Base-by-base conservation (phyloP, 2,888 invertebrate species). In the Xestia c-nigrum region DNA sequence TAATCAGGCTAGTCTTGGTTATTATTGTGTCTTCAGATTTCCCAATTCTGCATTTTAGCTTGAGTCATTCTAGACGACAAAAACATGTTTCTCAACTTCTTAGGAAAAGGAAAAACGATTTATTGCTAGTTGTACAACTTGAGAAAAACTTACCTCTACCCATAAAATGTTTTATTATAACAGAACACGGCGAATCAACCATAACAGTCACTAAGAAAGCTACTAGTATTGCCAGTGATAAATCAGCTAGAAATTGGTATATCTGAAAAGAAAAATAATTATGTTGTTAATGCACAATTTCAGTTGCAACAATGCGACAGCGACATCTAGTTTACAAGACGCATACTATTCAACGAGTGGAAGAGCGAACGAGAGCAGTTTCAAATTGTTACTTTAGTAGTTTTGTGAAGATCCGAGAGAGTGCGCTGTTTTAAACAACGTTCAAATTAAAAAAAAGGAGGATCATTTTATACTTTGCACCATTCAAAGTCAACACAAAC, bases 181-280 rank as follows among this genome's bases (percentile, higher is more conserved):
- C 90, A 19, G 93, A 91, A 79, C 91, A 94, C 0, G 95, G 95
- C 0, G 93, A 90, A 59, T 95, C 95, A 0, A 95, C 90, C 0
- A 92, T 64, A 12, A 94, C 78, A 0, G 94, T 94, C 3, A 93
- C 52, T 5, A 92, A 3, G 50, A 92, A 94, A 0, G 93, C 87
- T 2, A 92, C 90, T 0, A 92, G 31, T 9, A 92, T 89, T 5
- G 94, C 84, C 21, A 94, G 57, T 0, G 84, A 31, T 50, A 94
- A 90, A 70, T 93, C 90, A n/a, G 86, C 83, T 7, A 92, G 59
- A 83, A 92, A 94, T 16, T 90, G 88, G 78, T 91, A 91, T 0
- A 94, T 12, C 95, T 94, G 90, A 73, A 93, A 91, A 16, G 79
- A 68, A 31, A 31, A 31, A 31, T 31, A 2, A 31, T 31, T n/a